phyloP scores from a whole-genome alignment of 2,113 vertebrate species.

The Albula goreensis region DNA sequence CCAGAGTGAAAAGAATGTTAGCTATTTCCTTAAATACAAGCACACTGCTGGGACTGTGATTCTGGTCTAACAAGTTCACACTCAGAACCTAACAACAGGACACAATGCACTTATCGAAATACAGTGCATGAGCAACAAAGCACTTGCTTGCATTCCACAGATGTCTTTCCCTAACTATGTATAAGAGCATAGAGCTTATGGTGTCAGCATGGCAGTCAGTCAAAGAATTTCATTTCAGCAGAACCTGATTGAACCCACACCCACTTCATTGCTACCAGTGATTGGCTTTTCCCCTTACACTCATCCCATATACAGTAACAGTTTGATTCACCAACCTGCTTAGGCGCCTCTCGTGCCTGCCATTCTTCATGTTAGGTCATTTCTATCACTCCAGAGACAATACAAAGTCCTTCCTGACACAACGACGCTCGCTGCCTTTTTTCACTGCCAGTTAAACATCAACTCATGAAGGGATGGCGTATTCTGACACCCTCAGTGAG shows the following conservation, averaged over 20 bases:
- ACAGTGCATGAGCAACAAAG: neutral
- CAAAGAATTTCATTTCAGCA: neutral
- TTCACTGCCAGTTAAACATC: conserved; percentile 45
- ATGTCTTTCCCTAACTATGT: neutral
- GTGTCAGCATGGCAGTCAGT: neutral
- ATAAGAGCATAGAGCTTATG: neutral
- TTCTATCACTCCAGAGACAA: conserved; percentile 17
- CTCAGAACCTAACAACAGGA: conserved; percentile 10
- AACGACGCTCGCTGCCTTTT: neutral
- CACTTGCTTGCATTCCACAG: conserved; percentile 27
- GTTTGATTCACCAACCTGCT: neutral
- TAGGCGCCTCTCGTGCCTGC: neutral
- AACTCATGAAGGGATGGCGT: conserved; percentile 28
- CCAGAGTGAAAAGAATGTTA: neutral
- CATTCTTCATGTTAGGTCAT: neutral
- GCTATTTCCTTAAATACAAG: neutral
- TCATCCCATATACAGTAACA: too few species aligned
- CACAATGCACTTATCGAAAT: neutral
- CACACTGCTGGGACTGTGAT: neutral
- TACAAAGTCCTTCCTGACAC: conserved; percentile 15
- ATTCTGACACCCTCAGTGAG: conserved; percentile 2
- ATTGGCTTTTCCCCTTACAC: neutral
- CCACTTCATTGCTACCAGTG: neutral
- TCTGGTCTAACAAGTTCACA: conserved; percentile 43
- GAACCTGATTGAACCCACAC: neutral